Evolutionary conservation across 2,113 vertebrate genomes (phyloP).

Genomic region (Psettodes erumei): DNA sequence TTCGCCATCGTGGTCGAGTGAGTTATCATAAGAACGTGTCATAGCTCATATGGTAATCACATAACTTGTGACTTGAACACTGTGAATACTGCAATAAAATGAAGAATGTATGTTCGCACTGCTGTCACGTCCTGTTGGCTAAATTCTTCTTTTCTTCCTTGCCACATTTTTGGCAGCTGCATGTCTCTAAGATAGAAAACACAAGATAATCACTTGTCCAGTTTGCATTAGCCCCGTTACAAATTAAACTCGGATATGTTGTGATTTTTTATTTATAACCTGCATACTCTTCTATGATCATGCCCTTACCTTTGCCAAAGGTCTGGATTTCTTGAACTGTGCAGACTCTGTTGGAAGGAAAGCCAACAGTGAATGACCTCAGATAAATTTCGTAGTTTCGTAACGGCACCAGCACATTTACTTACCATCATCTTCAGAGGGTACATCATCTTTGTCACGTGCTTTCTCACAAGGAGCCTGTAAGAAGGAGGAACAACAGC

Average conservation of each 20-base stretch:
- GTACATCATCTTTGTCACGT: conserved; percentile 41
- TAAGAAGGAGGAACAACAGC: not conserved
- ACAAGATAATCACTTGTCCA: not conserved
- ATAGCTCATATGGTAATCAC: conserved; percentile 10
- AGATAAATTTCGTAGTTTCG: not conserved
- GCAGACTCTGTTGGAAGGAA: conserved; percentile 76
- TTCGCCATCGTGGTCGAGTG: not conserved
- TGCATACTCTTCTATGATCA: not conserved
- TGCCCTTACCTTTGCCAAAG: conserved; percentile 68
- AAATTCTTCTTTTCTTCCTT: conserved; percentile 70
- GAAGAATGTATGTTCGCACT: not conserved
- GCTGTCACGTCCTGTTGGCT: conserved; percentile 5
- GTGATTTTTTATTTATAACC: not conserved
- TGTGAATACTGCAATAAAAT: conserved; percentile 13
- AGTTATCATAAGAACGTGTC: not conserved
- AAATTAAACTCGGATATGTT: not conserved
- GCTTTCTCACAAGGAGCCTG: conserved; percentile 48
- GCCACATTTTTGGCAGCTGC: conserved; percentile 35
- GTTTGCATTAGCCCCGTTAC: not conserved
- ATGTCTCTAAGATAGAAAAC: conserved; percentile 54
- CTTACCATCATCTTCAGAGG: conserved; percentile 81
- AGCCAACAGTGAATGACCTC: not conserved
- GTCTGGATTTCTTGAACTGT: conserved; percentile 81
- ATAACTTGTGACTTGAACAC: conserved; percentile 13
- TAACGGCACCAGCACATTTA: not conserved